Percentiles rank a stretch among this genome's conserved stretches.
These are phyloP conservation scores for Trissonchulus sp. DNA, from an alignment of 2,888 invertebrate species.

Conservation along the genomic window DNA sequence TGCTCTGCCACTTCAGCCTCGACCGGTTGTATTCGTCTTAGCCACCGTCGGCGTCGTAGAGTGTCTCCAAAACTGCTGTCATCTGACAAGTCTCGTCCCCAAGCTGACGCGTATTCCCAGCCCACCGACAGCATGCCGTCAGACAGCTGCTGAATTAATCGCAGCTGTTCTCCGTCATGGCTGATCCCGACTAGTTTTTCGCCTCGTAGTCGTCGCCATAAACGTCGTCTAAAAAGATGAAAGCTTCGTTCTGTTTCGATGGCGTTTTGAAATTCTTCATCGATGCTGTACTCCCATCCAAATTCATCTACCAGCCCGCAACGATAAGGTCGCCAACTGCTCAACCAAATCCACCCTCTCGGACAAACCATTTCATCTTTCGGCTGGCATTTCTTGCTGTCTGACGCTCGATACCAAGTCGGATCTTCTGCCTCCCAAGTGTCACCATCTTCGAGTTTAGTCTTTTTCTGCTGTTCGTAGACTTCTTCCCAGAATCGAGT, in stretches of 20 bases:
- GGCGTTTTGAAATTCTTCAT: not conserved
- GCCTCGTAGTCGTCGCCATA: conserved; percentile 12
- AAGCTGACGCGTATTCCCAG: conserved; percentile 38
- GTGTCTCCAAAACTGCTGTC: conserved; percentile 34
- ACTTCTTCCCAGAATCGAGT: not conserved
- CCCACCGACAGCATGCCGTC: not conserved
- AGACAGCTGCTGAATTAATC: not conserved
- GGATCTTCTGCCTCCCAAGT: not conserved
- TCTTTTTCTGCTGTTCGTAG: not conserved
- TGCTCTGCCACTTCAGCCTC: not conserved
- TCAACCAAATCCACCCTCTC: conserved; percentile 19
- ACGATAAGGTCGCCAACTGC: conserved; percentile 8
- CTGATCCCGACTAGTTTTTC: not conserved
- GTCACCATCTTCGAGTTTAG: not conserved
- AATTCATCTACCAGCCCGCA: conserved; percentile 17
- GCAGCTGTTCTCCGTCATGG: not conserved
- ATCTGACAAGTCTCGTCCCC: conserved; percentile 39
- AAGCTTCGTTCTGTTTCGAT: not conserved
- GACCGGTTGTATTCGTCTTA: conserved; percentile 39
- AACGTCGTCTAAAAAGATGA: conserved; percentile 13
- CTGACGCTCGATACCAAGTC: not conserved
- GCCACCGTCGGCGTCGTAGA: conserved; percentile 38
- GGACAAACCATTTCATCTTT: conserved; percentile 6
- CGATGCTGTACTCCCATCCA: conserved; percentile 22
- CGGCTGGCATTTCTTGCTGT: not conserved